These are phyloP conservation scores for Balaenoptera acutorostrata DNA, from an alignment of 2,113 vertebrate species.

Conservation along the genomic window DNA sequence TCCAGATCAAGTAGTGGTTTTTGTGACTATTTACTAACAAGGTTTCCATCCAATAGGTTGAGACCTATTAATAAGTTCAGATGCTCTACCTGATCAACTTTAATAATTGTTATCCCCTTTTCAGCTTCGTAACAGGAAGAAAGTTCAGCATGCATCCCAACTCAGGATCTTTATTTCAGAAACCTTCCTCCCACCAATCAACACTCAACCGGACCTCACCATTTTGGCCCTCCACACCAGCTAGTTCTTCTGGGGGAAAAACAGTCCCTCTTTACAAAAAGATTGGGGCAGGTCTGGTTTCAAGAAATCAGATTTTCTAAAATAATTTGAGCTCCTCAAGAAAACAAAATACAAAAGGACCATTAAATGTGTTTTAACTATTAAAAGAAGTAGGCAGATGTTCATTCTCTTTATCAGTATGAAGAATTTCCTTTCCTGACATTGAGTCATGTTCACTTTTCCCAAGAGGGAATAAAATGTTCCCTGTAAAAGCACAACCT, in stretches of 20 bases:
- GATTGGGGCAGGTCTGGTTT: not conserved
- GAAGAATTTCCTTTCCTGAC: conserved; percentile 71
- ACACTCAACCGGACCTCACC: not conserved
- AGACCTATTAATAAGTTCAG: not conserved
- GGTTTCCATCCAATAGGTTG: not conserved
- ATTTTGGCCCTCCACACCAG: not conserved
- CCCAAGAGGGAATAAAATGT: conserved; percentile 69
- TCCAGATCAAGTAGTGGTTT: not conserved
- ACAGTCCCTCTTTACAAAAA: not conserved
- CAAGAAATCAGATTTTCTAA: conserved; percentile 34
- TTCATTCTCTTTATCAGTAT: conserved; percentile 68
- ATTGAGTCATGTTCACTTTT: conserved; percentile 65
- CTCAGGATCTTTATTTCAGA: not conserved
- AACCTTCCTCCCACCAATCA: not conserved
- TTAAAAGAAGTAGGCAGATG: conserved; percentile 35
- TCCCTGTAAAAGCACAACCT: conserved; percentile 51
- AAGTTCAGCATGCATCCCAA: not conserved
- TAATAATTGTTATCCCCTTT: not conserved
- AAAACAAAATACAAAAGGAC: conserved; percentile 43
- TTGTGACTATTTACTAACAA: not conserved
- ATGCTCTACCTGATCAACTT: not conserved
- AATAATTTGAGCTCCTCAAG: conserved; percentile 19
- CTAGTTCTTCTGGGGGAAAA: not conserved
- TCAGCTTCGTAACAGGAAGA: not conserved
- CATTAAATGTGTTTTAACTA: conserved; percentile 59